Evolutionary conservation across 2,113 vertebrate species (phyloP).

Genomic region (Elephantulus edwardii): DNA sequence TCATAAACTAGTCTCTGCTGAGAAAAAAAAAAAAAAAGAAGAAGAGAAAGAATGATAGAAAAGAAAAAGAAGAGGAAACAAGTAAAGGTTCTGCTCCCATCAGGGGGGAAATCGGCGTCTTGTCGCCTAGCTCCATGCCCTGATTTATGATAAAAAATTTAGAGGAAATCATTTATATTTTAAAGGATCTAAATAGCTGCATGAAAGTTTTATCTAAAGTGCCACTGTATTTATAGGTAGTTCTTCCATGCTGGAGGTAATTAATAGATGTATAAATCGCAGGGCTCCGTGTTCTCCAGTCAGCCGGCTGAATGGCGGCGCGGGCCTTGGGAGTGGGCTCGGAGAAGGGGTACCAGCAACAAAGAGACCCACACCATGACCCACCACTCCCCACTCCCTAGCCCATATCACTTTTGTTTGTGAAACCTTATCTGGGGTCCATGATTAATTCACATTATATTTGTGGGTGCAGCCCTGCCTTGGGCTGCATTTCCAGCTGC

Average conservation of each 20-base stretch:
- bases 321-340: not conserved
- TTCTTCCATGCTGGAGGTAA: constrained; percentile 84
- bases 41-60: not conserved
- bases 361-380: accelerated
- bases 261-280: constrained; percentile 89
- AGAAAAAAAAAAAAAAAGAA: constrained; percentile 33
- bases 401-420: too few species aligned
- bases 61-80: constrained; percentile 21
- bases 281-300: constrained; percentile 69
- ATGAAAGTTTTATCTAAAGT: constrained; percentile 92
- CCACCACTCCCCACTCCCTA: not conserved
- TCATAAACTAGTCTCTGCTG: constrained; percentile 36
- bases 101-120: constrained; percentile 70
- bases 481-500: accelerated
- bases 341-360: accelerated
- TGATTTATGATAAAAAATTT: constrained; percentile 93
- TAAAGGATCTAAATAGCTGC: constrained; percentile 90
- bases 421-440: not conserved
- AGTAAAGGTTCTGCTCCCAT: constrained; percentile 57
- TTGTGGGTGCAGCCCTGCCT: accelerated
- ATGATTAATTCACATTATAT: not conserved
- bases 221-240: constrained; percentile 85
- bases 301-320: not conserved
- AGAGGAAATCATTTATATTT: constrained; percentile 94
- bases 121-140: constrained; percentile 80